phyloP scores from a whole-genome alignment of 2,888 invertebrate genomes.

The Odontothrips loti region DNA sequence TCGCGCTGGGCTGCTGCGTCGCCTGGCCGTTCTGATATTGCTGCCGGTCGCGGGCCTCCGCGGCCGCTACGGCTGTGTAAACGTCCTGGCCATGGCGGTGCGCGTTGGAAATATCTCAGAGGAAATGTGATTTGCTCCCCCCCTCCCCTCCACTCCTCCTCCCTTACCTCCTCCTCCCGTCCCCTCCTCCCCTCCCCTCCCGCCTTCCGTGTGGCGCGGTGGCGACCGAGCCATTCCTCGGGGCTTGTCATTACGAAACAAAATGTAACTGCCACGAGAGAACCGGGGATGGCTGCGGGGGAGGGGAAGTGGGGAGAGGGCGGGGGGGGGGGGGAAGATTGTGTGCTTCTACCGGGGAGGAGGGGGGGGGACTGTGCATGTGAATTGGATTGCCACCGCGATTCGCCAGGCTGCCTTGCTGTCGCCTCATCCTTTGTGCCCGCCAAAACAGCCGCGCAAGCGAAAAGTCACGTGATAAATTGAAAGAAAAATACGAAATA shows the following conservation, averaged over 20 bases:
- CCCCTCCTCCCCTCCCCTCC: background rate
- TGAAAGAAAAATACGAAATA: background rate
- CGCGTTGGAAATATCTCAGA: slow-evolving; percentile 7
- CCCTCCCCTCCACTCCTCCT: background rate
- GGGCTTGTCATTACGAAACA: slow-evolving; percentile 24
- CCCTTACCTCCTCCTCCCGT: background rate
- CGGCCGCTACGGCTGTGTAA: background rate
- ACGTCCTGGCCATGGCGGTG: background rate
- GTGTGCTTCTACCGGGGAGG: background rate
- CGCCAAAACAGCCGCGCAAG: background rate
- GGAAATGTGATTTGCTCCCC: slow-evolving; percentile 13
- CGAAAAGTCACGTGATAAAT: too few relatives aligned
- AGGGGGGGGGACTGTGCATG: background rate
- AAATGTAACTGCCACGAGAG: slow-evolving; percentile 11
- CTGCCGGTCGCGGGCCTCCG: too few relatives aligned
- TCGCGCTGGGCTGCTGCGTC: too few relatives aligned
- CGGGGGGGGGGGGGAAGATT: background rate
- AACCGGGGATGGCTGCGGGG: background rate
- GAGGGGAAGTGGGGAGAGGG: background rate
- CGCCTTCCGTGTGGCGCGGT: background rate
- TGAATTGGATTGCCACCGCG: too few relatives aligned
- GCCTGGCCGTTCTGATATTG: too few relatives aligned
- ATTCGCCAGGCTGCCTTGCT: background rate
- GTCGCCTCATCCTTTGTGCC: background rate
- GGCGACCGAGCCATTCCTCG: slow-evolving; percentile 8